phyloP scores from a whole-genome alignment of 2,888 invertebrate species.

The Escarpia spicata region DNA sequence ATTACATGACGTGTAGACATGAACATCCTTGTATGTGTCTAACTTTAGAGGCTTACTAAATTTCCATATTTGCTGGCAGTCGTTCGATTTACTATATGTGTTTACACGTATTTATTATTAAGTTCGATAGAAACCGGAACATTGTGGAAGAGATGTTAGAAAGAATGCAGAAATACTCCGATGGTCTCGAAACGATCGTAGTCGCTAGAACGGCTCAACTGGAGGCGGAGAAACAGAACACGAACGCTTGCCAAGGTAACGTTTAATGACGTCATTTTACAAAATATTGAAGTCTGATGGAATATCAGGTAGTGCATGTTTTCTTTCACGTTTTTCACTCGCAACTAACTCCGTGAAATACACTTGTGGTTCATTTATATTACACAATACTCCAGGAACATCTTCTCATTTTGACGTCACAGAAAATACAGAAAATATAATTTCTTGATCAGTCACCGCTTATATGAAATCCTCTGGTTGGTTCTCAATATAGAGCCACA shows the following conservation, averaged over 20 bases:
- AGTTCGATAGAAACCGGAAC: constrained; percentile 45
- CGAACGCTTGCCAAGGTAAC: constrained; percentile 90
- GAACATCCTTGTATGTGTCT: background rate
- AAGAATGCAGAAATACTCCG: constrained; percentile 95
- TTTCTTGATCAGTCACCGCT: background rate
- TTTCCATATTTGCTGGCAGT: background rate
- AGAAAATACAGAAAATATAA: background rate
- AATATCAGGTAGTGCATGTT: too few species aligned
- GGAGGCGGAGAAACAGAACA: constrained; percentile 94
- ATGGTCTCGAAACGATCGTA: constrained; percentile 89
- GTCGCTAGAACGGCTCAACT: constrained; percentile 95
- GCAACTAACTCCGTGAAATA: too few species aligned
- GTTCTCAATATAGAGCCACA: too few species aligned
- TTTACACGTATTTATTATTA: too few species aligned
- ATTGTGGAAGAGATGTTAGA: constrained; percentile 82
- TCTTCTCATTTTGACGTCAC: background rate
- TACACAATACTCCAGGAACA: background rate
- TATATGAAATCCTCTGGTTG: too few species aligned
- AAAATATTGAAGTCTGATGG: too few species aligned
- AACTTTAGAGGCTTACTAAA: background rate
- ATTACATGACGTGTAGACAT: background rate
- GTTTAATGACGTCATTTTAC: too few species aligned
- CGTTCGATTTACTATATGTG: background rate
- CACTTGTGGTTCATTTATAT: background rate
- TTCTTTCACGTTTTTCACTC: background rate